Percentiles rank a stretch among this genome's conserved stretches.
Conservation (phyloP, 2,797 vertebrate genomes). For the Esox lucius region DNA sequence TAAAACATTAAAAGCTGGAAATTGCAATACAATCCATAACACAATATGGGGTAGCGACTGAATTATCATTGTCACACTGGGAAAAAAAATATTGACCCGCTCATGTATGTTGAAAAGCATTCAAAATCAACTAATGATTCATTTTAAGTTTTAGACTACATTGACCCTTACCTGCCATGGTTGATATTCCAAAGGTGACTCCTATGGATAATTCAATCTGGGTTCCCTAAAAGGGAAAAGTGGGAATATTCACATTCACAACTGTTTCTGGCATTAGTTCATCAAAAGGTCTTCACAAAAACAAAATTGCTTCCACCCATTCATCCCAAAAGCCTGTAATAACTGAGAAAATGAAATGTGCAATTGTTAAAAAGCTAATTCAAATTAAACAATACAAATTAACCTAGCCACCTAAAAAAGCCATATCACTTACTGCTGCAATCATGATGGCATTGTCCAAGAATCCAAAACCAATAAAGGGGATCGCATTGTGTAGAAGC, state of each 20-base stretch:
- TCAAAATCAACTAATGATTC: neutral
- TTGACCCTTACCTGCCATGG: conserved; percentile 89
- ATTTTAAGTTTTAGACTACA: neutral
- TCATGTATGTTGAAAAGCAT: neutral
- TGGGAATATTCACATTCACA: neutral
- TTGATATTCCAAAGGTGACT: conserved; percentile 93
- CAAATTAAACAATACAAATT: neutral
- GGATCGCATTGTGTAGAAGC: conserved; percentile 92
- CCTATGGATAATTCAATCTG: conserved; percentile 96
- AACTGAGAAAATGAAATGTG: neutral
- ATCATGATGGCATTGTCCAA: conserved; percentile 99
- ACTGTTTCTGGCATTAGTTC: neutral
- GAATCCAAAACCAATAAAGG: conserved; percentile 96
- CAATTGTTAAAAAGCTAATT: neutral
- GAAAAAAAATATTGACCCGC: neutral
- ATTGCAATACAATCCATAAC: too few species aligned
- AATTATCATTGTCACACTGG: neutral
- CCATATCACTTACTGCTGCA: conserved; percentile 82
- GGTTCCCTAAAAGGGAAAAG: conserved; percentile 82
- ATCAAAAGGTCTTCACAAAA: too few species aligned
- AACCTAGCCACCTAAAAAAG: neutral
- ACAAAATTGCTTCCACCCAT: too few species aligned
- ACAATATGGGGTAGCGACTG: too few species aligned
- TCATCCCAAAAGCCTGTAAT: neutral
- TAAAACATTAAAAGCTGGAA: too few species aligned